Evolutionary conservation across 1,140 invertebrate genomes (phyloP).

Genomic region (Helicorthomorpha holstii): DNA sequence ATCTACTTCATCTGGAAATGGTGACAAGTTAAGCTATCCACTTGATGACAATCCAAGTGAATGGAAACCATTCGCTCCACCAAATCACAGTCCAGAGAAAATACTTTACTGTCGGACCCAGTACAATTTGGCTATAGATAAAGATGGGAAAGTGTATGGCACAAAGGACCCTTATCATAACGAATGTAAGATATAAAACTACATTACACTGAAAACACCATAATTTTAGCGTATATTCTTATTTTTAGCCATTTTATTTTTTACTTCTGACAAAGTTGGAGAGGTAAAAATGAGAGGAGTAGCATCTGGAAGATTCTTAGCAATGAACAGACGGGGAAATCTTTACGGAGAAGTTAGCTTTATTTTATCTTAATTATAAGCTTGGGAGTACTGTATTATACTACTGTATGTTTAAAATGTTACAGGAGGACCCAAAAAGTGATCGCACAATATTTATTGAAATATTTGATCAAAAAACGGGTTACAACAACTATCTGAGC

Average conservation of each 20-base stretch:
- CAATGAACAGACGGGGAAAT: slow-evolving; percentile 40
- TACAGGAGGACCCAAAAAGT: slow-evolving; percentile 30
- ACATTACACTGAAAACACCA: slow-evolving; percentile 1
- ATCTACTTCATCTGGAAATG: too few species aligned
- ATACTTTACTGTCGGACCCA: slow-evolving; percentile 37
- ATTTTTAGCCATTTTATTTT: slow-evolving; percentile 34
- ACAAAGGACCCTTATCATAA: slow-evolving; percentile 24
- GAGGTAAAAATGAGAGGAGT: slow-evolving; percentile 38
- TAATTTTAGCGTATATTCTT: neutral
- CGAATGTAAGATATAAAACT: neutral
- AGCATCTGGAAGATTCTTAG: slow-evolving; percentile 37
- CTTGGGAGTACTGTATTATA: neutral
- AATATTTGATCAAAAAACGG: slow-evolving; percentile 27
- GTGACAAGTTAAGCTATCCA: too few species aligned
- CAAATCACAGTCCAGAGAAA: slow-evolving; percentile 19
- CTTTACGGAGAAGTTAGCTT: slow-evolving; percentile 39
- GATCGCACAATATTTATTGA: slow-evolving; percentile 40
- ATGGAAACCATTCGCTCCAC: too few species aligned
- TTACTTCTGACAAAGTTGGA: slow-evolving; percentile 31
- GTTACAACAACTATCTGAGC: slow-evolving; percentile 39
- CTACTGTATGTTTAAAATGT: slow-evolving; percentile 12
- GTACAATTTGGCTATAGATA: slow-evolving; percentile 34
- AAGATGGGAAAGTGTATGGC: slow-evolving; percentile 33
- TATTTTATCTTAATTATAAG: neutral
- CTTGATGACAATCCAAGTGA: neutral